Conservation (phyloP, 1,140 invertebrate genomes). For the Pectinophora gossypiella region DNA sequence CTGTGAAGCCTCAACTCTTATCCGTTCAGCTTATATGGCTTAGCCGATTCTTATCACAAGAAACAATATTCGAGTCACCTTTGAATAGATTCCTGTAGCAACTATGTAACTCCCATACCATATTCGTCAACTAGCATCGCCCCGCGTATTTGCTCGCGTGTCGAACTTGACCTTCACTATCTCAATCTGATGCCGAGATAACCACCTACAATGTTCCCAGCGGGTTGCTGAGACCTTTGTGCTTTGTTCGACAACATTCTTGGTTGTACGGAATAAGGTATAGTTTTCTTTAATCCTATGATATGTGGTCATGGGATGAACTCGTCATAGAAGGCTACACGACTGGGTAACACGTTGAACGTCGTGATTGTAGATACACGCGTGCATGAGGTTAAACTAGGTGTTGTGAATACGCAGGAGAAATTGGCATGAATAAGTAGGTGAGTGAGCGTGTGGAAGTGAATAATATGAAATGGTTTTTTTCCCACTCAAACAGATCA, state of each 20-base stretch:
- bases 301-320: conserved; percentile 33
- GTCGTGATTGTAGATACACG: conserved; percentile 51
- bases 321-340: conserved; percentile 56
- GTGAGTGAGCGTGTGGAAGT: too few relatives aligned
- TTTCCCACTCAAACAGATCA: too few relatives aligned
- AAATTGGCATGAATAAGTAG: too few relatives aligned
- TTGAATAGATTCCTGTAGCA: not conserved
- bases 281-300: conserved; percentile 17
- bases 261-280: conserved; percentile 26
- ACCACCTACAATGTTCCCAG: conserved; percentile 57
- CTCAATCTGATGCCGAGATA: conserved; percentile 62
- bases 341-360: conserved; percentile 52
- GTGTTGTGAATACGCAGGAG: not conserved
- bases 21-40: conserved; percentile 2
- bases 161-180: conserved; percentile 60
- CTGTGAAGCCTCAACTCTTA: not conserved
- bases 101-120: conserved; percentile 15
- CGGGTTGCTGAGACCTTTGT: conserved; percentile 42
- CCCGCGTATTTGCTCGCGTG: conserved; percentile 41
- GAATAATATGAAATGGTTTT: too few relatives aligned
- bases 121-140: conserved; percentile 25
- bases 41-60: not conserved
- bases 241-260: conserved; percentile 21
- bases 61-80: conserved; percentile 3
- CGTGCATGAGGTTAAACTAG: conserved; percentile 10